Evolutionary conservation across 1,140 invertebrate genomes (phyloP).

Genomic region (Neuroterus valhalla): DNA sequence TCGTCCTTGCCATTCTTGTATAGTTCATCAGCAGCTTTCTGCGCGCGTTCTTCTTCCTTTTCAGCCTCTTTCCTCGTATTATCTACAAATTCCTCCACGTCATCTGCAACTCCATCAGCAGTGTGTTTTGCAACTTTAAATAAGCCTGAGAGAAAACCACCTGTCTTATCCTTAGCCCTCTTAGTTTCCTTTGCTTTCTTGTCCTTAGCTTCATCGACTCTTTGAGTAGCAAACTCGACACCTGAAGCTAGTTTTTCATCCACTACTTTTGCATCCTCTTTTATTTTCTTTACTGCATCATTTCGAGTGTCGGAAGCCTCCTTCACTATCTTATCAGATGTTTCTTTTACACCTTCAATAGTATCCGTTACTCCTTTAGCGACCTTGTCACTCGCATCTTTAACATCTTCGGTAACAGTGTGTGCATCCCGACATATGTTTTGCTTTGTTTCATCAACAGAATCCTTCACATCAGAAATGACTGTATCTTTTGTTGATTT

Average conservation of each 20-base stretch:
- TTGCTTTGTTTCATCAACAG: background rate
- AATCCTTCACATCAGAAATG: background rate
- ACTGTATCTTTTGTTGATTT: constrained; percentile 30
- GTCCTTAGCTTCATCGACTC: constrained; percentile 30
- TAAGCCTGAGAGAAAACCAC: background rate
- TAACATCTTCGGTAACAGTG: background rate
- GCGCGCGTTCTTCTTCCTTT: constrained; percentile 44
- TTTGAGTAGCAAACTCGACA: background rate
- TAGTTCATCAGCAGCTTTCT: background rate
- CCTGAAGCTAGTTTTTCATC: no score
- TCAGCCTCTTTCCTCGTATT: background rate
- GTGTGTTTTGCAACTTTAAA: background rate
- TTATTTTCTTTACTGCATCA: background rate
- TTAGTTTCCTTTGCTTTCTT: background rate
- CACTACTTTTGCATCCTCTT: background rate
- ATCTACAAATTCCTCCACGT: constrained; percentile 7
- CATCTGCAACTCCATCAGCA: background rate
- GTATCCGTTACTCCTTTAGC: background rate
- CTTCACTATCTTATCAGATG: background rate
- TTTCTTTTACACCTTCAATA: constrained; percentile 1
- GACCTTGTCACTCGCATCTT: constrained; percentile 39
- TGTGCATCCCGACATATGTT: constrained; percentile 19
- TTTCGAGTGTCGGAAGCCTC: background rate
- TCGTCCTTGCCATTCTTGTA: no score
- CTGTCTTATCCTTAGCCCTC: constrained; percentile 25